A percentile compares a stretch with the other conserved stretches of the same genome.
These are phyloP conservation scores for Piscicola geometra DNA, from an alignment of 2,888 invertebrate genomes.

Conservation along the genomic window DNA sequence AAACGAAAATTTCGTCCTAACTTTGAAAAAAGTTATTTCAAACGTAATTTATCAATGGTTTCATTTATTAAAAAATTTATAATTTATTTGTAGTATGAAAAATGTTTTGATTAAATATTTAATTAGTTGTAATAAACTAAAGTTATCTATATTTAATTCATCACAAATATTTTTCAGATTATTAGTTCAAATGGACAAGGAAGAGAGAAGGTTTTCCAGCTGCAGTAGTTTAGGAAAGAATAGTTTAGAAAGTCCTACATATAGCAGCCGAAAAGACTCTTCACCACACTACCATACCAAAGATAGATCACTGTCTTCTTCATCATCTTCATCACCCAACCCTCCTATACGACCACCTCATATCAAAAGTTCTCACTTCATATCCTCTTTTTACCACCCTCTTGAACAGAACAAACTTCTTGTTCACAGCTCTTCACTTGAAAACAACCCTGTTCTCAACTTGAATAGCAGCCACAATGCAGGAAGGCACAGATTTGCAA, in stretches of 20 bases:
- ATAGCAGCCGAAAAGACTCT: background rate
- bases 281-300: background rate
- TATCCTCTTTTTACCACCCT: slow-evolving; percentile 4
- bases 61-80: no score
- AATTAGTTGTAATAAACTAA: no score
- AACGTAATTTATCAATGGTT: no score
- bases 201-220: slow-evolving; percentile 5
- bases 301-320: background rate
- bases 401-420: background rate
- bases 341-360: background rate
- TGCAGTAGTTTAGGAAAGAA: slow-evolving; percentile 12
- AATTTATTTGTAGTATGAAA: no score
- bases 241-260: background rate
- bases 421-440: slow-evolving; percentile 1
- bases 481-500: background rate
- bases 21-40: no score
- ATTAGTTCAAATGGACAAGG: background rate
- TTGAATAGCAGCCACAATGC: background rate
- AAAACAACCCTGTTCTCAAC: no score
- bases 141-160: no score
- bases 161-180: no score
- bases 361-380: background rate
- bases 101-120: no score
- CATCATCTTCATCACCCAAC: slow-evolving; percentile 1
- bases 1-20: no score